phyloP scores from a whole-genome alignment of 1,140 invertebrate genomes.

The Drosophila sucinea region DNA sequence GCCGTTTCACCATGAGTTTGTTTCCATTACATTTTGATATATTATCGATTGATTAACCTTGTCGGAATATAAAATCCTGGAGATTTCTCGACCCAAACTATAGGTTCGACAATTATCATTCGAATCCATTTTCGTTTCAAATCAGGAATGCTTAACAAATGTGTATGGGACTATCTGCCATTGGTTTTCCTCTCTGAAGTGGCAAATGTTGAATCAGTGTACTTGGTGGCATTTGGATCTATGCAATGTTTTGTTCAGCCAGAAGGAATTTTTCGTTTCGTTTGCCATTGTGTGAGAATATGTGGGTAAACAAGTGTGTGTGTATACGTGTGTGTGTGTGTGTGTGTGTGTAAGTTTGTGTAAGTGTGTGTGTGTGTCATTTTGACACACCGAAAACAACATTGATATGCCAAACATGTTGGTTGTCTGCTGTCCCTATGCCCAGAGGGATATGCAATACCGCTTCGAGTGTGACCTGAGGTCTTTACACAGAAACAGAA shows the following conservation, averaged over 20 bases:
- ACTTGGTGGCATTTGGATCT: constrained; percentile 4
- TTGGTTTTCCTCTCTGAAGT: not conserved
- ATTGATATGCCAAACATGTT: constrained; percentile 60
- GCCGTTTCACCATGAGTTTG: too few species aligned
- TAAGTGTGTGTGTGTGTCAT: constrained; percentile 39
- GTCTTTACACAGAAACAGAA: constrained; percentile 2
- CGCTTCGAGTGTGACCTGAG: constrained; percentile 12
- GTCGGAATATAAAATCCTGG: too few species aligned
- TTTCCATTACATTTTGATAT: too few species aligned
- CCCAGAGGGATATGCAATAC: constrained; percentile 7
- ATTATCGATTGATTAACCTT: too few species aligned
- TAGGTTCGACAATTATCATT: too few species aligned
- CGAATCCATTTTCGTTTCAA: too few species aligned
- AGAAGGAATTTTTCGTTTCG: constrained; percentile 15
- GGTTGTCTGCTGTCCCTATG: constrained; percentile 8
- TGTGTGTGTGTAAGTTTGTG: not conserved
- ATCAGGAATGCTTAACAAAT: too few species aligned
- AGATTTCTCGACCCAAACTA: too few species aligned
- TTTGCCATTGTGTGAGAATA: constrained; percentile 14
- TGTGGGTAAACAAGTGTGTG: not conserved
- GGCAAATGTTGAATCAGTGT: not conserved
- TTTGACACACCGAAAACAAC: constrained; percentile 63
- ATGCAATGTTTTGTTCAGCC: constrained; percentile 26
- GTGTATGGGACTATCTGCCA: too few species aligned
- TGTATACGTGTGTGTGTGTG: not conserved